Conservation (phyloP, 2,797 vertebrate species). For the Diplodus sargus region DNA sequence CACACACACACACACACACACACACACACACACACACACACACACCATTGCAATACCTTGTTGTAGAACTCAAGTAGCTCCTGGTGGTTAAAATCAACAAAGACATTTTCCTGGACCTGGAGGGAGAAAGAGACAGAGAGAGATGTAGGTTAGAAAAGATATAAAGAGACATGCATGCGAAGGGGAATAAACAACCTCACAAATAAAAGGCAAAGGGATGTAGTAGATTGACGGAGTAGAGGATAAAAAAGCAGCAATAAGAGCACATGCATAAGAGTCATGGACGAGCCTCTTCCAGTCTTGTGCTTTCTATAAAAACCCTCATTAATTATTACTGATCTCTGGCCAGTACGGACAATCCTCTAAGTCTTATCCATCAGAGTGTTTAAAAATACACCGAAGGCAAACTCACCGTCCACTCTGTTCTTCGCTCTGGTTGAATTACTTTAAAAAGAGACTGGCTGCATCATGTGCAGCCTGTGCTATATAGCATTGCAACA, state of each 20-base stretch:
- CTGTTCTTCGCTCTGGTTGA: background rate
- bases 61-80: slow-evolving; percentile 97
- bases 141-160: background rate
- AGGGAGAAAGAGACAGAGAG: slow-evolving; percentile 10
- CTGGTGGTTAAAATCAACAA: slow-evolving; percentile 93
- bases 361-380: slow-evolving; percentile 66
- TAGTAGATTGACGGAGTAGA: slow-evolving; percentile 14
- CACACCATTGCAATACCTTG: slow-evolving; percentile 86
- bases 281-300: slow-evolving; percentile 31
- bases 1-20: no score
- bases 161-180: background rate
- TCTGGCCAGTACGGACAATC: slow-evolving; percentile 49
- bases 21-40: no score
- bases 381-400: slow-evolving; percentile 71
- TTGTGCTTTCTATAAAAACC: slow-evolving; percentile 76
- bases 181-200: slow-evolving; percentile 4
- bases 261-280: slow-evolving; percentile 38
- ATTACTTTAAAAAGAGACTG: slow-evolving; percentile 9
- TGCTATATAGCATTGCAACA: no score
- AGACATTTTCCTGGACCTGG: slow-evolving; percentile 91
- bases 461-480: background rate
- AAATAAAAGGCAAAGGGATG: slow-evolving; percentile 14
- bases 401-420: slow-evolving; percentile 34
- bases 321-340: slow-evolving; percentile 78
- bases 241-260: slow-evolving; percentile 27